Evolutionary conservation across 1,140 invertebrate genomes (phyloP), one percentile per base, ranked within the genome.

Genomic region (Streblospio benedicti): DNA sequence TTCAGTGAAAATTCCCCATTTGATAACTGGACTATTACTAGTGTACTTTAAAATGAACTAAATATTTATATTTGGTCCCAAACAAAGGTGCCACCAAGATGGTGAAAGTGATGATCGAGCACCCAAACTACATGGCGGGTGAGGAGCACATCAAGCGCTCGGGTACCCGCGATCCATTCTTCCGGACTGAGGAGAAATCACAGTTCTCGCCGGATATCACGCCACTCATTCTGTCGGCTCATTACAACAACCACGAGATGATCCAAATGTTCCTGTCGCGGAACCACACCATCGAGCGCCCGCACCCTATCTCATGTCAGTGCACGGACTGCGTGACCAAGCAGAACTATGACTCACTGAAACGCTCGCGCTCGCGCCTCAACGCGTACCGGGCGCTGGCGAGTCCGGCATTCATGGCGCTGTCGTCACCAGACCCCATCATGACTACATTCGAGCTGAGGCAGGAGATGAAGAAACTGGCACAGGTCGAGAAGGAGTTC

Each of bases 201-300:
- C 76, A 75, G 0, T 98, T 97, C 79, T 97, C 93, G 0, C 88
- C 92, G 0, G 94, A 98, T 76, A 95, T 97, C 66, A 97, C 93
- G 0, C 94, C 93, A 1, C 81, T 98, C 55, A 95, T 97, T 65
- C 81, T 97, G 66, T 92, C 94, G 1, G 93, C 93, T 20, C 94
- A 97, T 77, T 82, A 91, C 60, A 93, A 97, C 80, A 97, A 96
- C 81, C 97, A 97, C 77, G 94, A 98, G 81, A 96, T 97, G 66
- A 96, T 97, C 71, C 97, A 98, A 83, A 91, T 97, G 65, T 83
- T 97, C 12, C 79, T 97, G 63, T 93, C 97, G 81, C 83, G 91
- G 44, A 90, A 90, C 25, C 57, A 67, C 14, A 58, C 52, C 28
- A 63, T 63, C 25, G 57, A 59, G 32, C 35, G 41, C 32, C 61